Evolutionary conservation across 2,797 vertebrate genomes (phyloP).

Genomic region (Centropyge bicolor): DNA sequence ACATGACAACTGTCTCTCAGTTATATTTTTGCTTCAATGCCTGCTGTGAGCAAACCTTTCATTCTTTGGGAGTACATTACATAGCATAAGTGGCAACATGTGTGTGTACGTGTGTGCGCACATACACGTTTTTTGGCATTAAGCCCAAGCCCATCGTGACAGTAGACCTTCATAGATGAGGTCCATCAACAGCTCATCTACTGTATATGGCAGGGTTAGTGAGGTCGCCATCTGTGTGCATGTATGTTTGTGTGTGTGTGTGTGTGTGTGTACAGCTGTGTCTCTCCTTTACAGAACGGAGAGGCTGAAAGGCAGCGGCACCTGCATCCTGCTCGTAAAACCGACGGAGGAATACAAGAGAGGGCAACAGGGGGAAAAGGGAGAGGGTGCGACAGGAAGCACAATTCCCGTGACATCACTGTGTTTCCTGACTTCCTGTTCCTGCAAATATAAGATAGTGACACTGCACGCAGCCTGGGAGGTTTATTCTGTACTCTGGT

Average conservation of each 20-base stretch:
- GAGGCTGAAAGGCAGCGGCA: conserved; percentile 40
- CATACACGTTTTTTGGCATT: not conserved
- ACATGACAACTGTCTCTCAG: not conserved
- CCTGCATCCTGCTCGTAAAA: conserved; percentile 72
- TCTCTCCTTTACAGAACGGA: not conserved
- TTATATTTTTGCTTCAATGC: not conserved
- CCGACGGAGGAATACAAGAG: conserved; percentile 20
- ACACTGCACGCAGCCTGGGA: conserved; percentile 20
- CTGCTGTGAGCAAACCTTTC: not conserved
- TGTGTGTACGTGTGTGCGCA: not conserved
- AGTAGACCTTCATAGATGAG: not conserved
- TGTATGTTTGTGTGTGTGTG: not conserved
- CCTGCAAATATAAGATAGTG: conserved; percentile 26
- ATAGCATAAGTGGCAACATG: not conserved
- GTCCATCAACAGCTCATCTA: conserved; percentile 11
- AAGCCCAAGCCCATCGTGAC: not conserved
- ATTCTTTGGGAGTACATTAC: conserved; percentile 8
- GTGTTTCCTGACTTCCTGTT: conserved; percentile 64
- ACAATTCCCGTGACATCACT: conserved; percentile 73
- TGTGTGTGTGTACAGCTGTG: not conserved
- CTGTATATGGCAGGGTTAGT: not conserved
- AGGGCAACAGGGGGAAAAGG: conserved; percentile 37
- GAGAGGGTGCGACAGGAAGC: conserved; percentile 60
- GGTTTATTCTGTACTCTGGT: not conserved
- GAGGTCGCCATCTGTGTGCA: conserved; percentile 1